phyloP scores from a whole-genome alignment of 2,797 vertebrate genomes.

The Vespertilio murinus region DNA sequence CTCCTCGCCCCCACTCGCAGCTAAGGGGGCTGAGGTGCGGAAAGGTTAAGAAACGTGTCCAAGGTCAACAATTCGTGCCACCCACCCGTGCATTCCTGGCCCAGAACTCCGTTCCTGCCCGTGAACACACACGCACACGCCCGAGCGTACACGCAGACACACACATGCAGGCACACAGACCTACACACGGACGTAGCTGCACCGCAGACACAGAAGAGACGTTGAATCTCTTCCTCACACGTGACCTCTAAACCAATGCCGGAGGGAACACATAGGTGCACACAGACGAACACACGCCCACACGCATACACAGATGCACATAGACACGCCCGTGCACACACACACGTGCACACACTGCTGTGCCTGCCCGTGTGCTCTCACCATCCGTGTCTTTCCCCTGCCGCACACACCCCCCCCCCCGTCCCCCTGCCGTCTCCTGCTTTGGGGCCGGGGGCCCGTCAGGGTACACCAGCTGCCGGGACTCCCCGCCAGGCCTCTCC shows the following conservation, averaged over 20 bases:
- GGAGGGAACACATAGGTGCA: not conserved
- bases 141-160: not conserved
- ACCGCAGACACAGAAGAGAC: not conserved
- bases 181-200: not conserved
- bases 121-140: rapidly evolving
- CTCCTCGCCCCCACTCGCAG: not conserved
- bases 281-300: not conserved
- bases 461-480: not conserved
- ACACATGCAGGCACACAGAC: not conserved
- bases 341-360: rapidly evolving
- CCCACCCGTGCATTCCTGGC: not conserved
- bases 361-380: not conserved
- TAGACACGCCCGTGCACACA: not conserved
- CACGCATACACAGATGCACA: not conserved
- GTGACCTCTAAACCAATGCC: too few species aligned
- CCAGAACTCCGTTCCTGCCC: not conserved
- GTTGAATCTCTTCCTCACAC: too few species aligned
- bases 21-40: not conserved
- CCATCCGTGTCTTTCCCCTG: not conserved
- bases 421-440: not conserved
- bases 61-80: not conserved
- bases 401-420: not conserved
- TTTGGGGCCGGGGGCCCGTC: rapidly evolving
- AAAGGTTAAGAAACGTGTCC: not conserved
- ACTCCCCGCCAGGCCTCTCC: not conserved